phyloP scores from a whole-genome alignment of 2,888 invertebrate genomes.

The Drosophila nigricruria region DNA sequence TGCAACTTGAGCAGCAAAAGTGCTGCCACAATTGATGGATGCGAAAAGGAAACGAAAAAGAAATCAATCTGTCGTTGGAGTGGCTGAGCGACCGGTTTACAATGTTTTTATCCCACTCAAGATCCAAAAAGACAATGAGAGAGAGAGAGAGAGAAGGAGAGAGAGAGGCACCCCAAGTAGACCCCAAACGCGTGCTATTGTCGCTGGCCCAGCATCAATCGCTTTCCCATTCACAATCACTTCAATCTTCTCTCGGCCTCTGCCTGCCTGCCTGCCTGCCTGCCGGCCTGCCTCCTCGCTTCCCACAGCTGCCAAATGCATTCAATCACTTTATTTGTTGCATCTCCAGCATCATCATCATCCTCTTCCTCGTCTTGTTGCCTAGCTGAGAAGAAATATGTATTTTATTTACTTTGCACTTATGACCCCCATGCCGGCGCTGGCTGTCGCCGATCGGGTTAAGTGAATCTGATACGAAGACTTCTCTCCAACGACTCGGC shows the following conservation, averaged over 20 bases:
- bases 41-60: constrained; percentile 58
- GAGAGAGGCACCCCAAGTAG: constrained; percentile 10
- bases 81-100: constrained; percentile 13
- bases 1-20: constrained; percentile 23
- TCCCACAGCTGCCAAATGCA: constrained; percentile 55
- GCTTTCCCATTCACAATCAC: constrained; percentile 33
- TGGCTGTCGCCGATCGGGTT: constrained; percentile 69
- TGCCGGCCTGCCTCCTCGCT: constrained; percentile 9
- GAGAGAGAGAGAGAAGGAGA: neutral
- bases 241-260: constrained; percentile 1
- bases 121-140: constrained; percentile 5
- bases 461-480: constrained; percentile 75
- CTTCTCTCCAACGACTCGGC: constrained; percentile 26
- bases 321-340: constrained; percentile 79
- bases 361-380: constrained; percentile 30
- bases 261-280: neutral
- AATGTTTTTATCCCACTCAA: constrained; percentile 25
- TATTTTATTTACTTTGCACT: constrained; percentile 79
- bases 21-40: constrained; percentile 59
- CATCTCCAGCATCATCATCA: constrained; percentile 29
- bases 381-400: constrained; percentile 66
- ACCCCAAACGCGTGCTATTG: constrained; percentile 73
- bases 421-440: constrained; percentile 72
- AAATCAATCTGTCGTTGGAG: constrained; percentile 57
- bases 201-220: constrained; percentile 39